Evolutionary conservation across 1,140 invertebrate species (phyloP).

Genomic region (Manduca sexta): DNA sequence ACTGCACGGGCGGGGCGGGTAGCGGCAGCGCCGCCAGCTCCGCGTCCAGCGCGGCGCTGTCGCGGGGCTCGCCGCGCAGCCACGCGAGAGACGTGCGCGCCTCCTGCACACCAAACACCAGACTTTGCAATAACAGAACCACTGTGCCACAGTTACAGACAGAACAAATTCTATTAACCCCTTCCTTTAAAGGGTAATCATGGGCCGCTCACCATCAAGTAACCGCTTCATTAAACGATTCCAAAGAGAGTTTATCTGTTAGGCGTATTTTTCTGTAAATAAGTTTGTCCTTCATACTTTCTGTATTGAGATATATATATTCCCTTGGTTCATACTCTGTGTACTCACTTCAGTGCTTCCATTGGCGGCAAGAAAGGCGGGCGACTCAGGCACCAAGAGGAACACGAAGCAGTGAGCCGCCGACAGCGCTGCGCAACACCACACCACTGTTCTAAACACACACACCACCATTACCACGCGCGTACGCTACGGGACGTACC

Average conservation of each 20-base stretch:
- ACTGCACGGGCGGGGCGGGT: conserved; percentile 7
- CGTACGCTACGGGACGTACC: not conserved
- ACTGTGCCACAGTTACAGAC: too few relatives aligned
- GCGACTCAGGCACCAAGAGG: conserved; percentile 41
- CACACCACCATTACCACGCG: conserved; percentile 4
- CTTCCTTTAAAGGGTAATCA: too few relatives aligned
- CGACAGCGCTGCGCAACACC: conserved; percentile 32
- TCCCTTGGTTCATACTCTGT: too few relatives aligned
- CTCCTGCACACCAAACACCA: conserved; percentile 28
- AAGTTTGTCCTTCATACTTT: too few relatives aligned
- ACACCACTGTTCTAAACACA: conserved; percentile 31
- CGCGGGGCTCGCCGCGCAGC: conserved; percentile 26
- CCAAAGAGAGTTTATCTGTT: too few relatives aligned
- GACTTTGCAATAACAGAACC: too few relatives aligned
- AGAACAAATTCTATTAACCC: too few relatives aligned
- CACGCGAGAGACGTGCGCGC: conserved; percentile 34
- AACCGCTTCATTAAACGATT: too few relatives aligned
- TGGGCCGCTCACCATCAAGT: too few relatives aligned
- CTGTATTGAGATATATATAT: too few relatives aligned
- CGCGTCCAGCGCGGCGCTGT: conserved; percentile 15
- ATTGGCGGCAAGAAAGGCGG: conserved; percentile 33
- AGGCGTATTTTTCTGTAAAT: too few relatives aligned
- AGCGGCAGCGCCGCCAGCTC: conserved; percentile 27
- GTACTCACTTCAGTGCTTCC: conserved; percentile 25
- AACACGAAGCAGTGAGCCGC: conserved; percentile 32